Evolutionary conservation across 2,113 vertebrate genomes (phyloP).

Genomic region (Cervus canadensis): DNA sequence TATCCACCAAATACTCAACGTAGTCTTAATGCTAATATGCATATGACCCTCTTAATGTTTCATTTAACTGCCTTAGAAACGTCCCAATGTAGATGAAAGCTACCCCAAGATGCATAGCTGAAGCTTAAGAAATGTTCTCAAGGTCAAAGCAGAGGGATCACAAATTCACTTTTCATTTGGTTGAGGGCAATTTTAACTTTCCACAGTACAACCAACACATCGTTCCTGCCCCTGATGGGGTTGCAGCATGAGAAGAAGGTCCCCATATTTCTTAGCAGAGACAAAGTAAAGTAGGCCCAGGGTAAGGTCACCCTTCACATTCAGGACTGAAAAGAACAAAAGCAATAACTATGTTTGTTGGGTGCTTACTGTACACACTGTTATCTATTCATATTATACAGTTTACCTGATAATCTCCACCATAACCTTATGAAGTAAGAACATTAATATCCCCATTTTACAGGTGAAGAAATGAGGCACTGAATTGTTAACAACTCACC

Average conservation of each 20-base stretch:
- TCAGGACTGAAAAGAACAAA: background rate
- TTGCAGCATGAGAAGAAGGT: slow-evolving; percentile 82
- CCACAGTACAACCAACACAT: slow-evolving; percentile 81
- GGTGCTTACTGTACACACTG: background rate
- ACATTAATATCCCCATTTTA: background rate
- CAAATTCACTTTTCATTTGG: slow-evolving; percentile 82
- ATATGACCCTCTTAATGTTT: background rate
- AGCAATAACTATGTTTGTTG: background rate
- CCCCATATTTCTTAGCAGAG: slow-evolving; percentile 82
- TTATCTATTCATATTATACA: background rate
- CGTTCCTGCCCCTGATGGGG: slow-evolving; percentile 82
- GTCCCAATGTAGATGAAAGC: background rate
- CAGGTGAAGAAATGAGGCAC: background rate
- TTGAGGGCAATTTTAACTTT: slow-evolving; percentile 81
- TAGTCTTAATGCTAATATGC: background rate
- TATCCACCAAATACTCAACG: background rate
- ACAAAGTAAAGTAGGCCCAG: background rate
- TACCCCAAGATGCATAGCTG: background rate
- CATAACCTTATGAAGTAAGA: background rate
- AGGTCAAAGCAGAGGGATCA: slow-evolving; percentile 82
- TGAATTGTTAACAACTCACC: background rate
- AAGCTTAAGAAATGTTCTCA: slow-evolving; percentile 79
- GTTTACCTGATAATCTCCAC: background rate
- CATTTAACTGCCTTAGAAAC: background rate
- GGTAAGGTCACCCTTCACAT: background rate